Conservation (phyloP, 2,888 invertebrate species). For the Limnephilus auricula region DNA sequence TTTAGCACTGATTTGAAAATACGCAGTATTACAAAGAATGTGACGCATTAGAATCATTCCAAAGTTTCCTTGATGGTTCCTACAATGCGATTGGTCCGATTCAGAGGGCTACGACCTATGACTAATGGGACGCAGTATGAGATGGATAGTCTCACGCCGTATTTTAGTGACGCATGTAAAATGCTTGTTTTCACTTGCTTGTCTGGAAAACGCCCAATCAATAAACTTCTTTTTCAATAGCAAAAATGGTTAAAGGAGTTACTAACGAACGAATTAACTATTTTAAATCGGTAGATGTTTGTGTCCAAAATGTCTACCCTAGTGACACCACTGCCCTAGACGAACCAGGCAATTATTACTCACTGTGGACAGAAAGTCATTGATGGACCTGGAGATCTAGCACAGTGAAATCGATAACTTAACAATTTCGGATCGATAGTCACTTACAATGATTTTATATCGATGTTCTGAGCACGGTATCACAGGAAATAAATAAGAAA, state of each 20-base stretch:
- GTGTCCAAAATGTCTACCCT: too few relatives aligned
- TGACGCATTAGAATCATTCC: background rate
- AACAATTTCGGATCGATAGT: too few relatives aligned
- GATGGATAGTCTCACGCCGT: background rate
- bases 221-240: background rate
- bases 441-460: too few relatives aligned
- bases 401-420: too few relatives aligned
- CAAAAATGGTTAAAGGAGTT: background rate
- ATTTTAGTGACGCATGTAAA: background rate
- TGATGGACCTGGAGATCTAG: too few relatives aligned
- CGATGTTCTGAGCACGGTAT: too few relatives aligned
- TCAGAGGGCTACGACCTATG: background rate
- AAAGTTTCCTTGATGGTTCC: background rate
- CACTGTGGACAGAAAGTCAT: too few relatives aligned
- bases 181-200: background rate
- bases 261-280: too few relatives aligned
- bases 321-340: too few relatives aligned
- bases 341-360: too few relatives aligned
- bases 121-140: background rate
- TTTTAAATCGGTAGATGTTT: too few relatives aligned
- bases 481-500: too few relatives aligned
- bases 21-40: background rate
- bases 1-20: background rate
- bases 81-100: background rate
- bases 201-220: background rate